These are phyloP conservation scores for Drosophila kuntzei DNA, from an alignment of 2,888 invertebrate species.

Conservation along the genomic window DNA sequence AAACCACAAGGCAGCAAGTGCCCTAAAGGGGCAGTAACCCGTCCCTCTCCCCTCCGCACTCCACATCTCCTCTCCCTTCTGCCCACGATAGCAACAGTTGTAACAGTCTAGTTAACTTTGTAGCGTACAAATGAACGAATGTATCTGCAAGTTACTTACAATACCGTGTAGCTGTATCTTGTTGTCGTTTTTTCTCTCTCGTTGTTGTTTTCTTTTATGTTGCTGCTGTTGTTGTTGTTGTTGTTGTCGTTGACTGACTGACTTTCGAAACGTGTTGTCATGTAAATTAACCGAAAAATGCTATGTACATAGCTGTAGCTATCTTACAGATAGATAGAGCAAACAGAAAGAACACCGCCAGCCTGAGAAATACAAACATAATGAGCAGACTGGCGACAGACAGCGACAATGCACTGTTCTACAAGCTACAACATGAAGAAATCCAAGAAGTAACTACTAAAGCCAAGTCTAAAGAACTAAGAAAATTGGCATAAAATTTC, in stretches of 20 bases:
- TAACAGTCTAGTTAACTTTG: constrained; percentile 80
- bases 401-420: constrained; percentile 21
- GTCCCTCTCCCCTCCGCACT: not conserved
- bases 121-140: constrained; percentile 68
- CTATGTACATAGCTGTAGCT: constrained; percentile 56
- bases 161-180: constrained; percentile 40
- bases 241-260: constrained; percentile 58
- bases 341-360: constrained; percentile 55
- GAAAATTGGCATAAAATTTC: constrained; percentile 13
- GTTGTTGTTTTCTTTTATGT: constrained; percentile 14
- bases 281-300: constrained; percentile 76
- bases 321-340: constrained; percentile 55
- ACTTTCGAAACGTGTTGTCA: constrained; percentile 81
- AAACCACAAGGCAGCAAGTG: constrained; percentile 51
- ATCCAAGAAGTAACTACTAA: constrained; percentile 31
- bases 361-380: constrained; percentile 77
- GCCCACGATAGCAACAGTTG: constrained; percentile 46
- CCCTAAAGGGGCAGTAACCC: constrained; percentile 44
- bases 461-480: constrained; percentile 1
- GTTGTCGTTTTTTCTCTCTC: constrained; percentile 31
- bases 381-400: constrained; percentile 27
- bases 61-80: not conserved
- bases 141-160: constrained; percentile 68
- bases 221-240: constrained; percentile 29
- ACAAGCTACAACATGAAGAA: constrained; percentile 17